Conservation (phyloP, 1,140 invertebrate genomes). For the Bombus turneri region DNA sequence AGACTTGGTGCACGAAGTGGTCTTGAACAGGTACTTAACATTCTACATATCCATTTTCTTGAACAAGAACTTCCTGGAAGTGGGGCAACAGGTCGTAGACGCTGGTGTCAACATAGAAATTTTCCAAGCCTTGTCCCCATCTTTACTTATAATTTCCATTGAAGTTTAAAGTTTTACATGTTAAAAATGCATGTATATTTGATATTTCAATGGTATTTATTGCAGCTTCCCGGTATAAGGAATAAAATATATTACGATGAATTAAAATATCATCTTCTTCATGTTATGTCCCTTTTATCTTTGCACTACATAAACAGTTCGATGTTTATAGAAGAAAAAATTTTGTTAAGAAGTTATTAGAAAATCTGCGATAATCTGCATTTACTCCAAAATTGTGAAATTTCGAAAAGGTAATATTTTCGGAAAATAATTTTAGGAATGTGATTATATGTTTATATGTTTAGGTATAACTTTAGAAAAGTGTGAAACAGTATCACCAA, state of each 20-base stretch:
- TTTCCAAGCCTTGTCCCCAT: not conserved
- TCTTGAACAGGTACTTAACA: rapidly evolving
- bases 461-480: not conserved
- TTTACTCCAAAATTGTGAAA: not conserved
- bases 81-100: not conserved
- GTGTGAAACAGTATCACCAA: not conserved
- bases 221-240: not conserved
- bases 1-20: not conserved
- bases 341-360: not conserved
- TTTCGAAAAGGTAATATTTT: not conserved
- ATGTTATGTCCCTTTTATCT: not conserved
- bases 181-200: too few relatives aligned
- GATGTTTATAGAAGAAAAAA: not conserved
- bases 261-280: not conserved
- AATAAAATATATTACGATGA: not conserved
- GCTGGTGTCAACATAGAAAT: not conserved
- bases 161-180: too few relatives aligned
- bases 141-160: not conserved
- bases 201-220: too few relatives aligned
- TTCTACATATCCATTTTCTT: not conserved
- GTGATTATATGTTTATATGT: too few relatives aligned
- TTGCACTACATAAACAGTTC: not conserved
- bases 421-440: too few relatives aligned
- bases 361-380: too few relatives aligned
- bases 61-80: not conserved